Evolutionary conservation across 1,140 invertebrate genomes (phyloP).

Genomic region (Drosophila serrata): DNA sequence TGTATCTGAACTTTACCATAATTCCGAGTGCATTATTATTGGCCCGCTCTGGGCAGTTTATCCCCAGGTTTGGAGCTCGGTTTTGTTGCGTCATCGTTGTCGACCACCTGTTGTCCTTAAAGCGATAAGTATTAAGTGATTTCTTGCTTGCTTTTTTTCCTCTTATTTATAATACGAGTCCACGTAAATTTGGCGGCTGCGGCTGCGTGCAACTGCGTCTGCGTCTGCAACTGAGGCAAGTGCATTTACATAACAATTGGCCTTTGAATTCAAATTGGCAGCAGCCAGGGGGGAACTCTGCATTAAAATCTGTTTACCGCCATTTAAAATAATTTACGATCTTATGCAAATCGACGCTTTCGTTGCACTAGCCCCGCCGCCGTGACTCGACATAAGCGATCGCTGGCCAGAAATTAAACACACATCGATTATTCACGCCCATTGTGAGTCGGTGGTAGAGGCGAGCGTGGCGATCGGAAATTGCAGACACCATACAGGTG

Average conservation of each 20-base stretch:
- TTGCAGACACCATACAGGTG: conserved; percentile 28
- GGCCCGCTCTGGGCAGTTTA: conserved; percentile 32
- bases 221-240: conserved; percentile 45
- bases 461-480: conserved; percentile 5
- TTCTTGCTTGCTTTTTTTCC: conserved; percentile 38
- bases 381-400: conserved; percentile 59
- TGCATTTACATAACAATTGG: conserved; percentile 79
- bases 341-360: conserved; percentile 59
- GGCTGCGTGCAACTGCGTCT: conserved; percentile 41
- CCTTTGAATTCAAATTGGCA: conserved; percentile 74
- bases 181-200: neutral
- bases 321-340: conserved; percentile 73
- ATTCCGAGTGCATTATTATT: conserved; percentile 78
- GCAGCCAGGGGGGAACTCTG: neutral
- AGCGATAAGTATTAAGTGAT: conserved; percentile 75
- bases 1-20: conserved; percentile 78
- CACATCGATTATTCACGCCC: conserved; percentile 63
- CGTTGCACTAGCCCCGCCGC: conserved; percentile 38
- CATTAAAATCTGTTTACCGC: conserved; percentile 65
- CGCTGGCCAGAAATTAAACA: conserved; percentile 39
- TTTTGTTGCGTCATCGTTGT: conserved; percentile 39
- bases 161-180: conserved; percentile 62
- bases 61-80: neutral
- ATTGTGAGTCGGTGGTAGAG: conserved; percentile 31
- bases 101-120: conserved; percentile 81